A percentile compares a stretch with the other conserved stretches of the same genome.
These are phyloP conservation scores for Hippopotamyrus pictus DNA, from an alignment of 2,797 vertebrate species.

Conservation along the genomic window DNA sequence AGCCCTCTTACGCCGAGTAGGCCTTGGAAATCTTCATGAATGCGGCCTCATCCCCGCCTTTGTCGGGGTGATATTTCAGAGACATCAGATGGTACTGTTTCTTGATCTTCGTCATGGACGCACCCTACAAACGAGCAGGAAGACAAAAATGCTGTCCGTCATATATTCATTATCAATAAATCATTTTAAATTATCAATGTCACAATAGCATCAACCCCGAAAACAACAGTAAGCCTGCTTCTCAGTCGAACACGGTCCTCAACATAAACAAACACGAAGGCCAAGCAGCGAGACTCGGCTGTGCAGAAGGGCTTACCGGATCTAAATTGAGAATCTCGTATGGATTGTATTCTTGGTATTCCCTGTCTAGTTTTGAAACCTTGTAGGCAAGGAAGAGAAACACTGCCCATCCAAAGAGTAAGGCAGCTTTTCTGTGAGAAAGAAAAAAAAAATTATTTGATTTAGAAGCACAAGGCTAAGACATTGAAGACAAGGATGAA, in stretches of 20 bases:
- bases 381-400: slow-evolving; percentile 95
- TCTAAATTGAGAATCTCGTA: slow-evolving; percentile 93
- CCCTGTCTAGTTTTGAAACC: slow-evolving; percentile 94
- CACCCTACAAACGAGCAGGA: slow-evolving; percentile 65
- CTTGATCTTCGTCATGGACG: slow-evolving; percentile 85
- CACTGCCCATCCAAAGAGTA: slow-evolving; percentile 91
- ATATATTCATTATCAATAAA: background rate
- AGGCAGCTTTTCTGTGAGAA: slow-evolving; percentile 76
- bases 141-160: background rate
- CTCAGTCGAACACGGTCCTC: background rate
- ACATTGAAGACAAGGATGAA: background rate
- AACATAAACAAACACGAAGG: background rate
- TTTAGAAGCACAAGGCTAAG: background rate
- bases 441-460: background rate
- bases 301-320: slow-evolving; percentile 70
- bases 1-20: slow-evolving; percentile 82
- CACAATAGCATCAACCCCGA: background rate
- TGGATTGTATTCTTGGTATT: slow-evolving; percentile 98
- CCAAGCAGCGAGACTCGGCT: background rate
- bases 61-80: slow-evolving; percentile 90
- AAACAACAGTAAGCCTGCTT: background rate
- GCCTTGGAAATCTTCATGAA: slow-evolving; percentile 98
- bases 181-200: background rate
- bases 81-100: slow-evolving; percentile 91
- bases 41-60: slow-evolving; percentile 88